These are phyloP conservation scores for Hartigia nigra DNA, from an alignment of 2,888 invertebrate genomes.

Conservation along the genomic window DNA sequence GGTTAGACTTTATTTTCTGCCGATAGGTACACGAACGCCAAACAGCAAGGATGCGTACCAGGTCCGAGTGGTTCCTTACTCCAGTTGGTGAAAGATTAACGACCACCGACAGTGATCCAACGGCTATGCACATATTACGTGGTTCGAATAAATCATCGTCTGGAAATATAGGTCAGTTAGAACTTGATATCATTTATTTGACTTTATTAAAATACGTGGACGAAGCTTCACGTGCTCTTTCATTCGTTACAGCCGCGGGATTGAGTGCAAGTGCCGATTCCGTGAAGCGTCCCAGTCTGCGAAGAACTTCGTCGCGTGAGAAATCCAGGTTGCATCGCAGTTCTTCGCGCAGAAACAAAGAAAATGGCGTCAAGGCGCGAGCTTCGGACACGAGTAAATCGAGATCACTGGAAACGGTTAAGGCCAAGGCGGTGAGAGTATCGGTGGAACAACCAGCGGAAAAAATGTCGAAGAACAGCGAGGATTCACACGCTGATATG, in stretches of 20 bases:
- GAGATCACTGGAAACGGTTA: conserved; percentile 55
- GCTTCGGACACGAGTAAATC: conserved; percentile 50
- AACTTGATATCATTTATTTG: not conserved
- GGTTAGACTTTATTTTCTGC: conserved; percentile 18
- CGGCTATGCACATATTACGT: conserved; percentile 64
- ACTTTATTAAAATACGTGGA: not conserved
- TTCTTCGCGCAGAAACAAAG: conserved; percentile 69
- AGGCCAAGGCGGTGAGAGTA: conserved; percentile 49
- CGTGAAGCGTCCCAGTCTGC: conserved; percentile 61
- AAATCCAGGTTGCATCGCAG: conserved; percentile 68
- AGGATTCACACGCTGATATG: conserved; percentile 47
- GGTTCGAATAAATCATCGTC: conserved; percentile 70
- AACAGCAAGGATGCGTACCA: conserved; percentile 94
- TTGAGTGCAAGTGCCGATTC: conserved; percentile 63
- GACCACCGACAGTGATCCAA: conserved; percentile 66
- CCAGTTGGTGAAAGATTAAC: conserved; percentile 71
- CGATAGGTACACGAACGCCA: conserved; percentile 93
- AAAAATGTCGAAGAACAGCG: conserved; percentile 51
- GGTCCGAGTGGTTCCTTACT: conserved; percentile 97
- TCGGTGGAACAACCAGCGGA: conserved; percentile 45
- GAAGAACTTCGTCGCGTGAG: conserved; percentile 67
- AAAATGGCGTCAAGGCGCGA: conserved; percentile 64
- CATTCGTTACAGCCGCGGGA: conserved; percentile 44
- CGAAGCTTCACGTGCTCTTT: not conserved
- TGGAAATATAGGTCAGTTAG: conserved; percentile 69